Conservation (phyloP, 2,797 vertebrate species). For the Pseudochaenichthys georgianus region DNA sequence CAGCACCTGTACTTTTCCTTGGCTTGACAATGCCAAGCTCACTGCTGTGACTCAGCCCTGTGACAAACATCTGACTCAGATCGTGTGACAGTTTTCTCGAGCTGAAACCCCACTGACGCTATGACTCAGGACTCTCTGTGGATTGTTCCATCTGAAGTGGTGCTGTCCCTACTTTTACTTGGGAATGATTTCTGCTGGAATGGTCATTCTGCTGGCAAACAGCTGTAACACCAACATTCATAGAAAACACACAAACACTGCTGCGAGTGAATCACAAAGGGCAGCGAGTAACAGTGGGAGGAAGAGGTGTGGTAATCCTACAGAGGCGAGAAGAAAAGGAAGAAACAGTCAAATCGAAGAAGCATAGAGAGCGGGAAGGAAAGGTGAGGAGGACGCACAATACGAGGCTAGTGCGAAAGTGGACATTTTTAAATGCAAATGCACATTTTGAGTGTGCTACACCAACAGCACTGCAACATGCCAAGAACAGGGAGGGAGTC, state of each 20-base stretch:
- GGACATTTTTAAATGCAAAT: constrained; percentile 41
- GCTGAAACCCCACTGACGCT: constrained; percentile 40
- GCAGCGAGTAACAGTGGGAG: constrained; percentile 6
- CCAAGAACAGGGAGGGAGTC: constrained; percentile 14
- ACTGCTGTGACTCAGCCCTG: constrained; percentile 62
- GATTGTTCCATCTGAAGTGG: constrained; percentile 20
- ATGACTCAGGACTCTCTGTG: constrained; percentile 60
- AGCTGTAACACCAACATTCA: constrained; percentile 10
- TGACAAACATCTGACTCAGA: constrained; percentile 68
- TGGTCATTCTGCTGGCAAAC: constrained; percentile 22
- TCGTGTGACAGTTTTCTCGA: constrained; percentile 50
- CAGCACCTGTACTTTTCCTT: constrained; percentile 56
- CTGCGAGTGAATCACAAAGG: constrained; percentile 58
- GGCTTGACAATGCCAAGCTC: constrained; percentile 33
- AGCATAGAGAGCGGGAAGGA: constrained; percentile 27
- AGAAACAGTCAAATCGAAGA: constrained; percentile 14
- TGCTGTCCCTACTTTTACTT: constrained; percentile 28
- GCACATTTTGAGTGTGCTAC: constrained; percentile 29
- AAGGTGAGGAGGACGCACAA: constrained; percentile 23
- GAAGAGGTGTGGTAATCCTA: constrained; percentile 43
- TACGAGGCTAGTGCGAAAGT: neutral
- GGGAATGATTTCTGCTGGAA: constrained; percentile 28
- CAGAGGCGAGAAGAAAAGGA: constrained; percentile 25
- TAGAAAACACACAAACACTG: constrained; percentile 21
- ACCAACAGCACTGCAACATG: constrained; percentile 32